These are phyloP conservation scores for Brachyhypopomus gauderio DNA, from an alignment of 2,113 vertebrate genomes.

Conservation along the genomic window DNA sequence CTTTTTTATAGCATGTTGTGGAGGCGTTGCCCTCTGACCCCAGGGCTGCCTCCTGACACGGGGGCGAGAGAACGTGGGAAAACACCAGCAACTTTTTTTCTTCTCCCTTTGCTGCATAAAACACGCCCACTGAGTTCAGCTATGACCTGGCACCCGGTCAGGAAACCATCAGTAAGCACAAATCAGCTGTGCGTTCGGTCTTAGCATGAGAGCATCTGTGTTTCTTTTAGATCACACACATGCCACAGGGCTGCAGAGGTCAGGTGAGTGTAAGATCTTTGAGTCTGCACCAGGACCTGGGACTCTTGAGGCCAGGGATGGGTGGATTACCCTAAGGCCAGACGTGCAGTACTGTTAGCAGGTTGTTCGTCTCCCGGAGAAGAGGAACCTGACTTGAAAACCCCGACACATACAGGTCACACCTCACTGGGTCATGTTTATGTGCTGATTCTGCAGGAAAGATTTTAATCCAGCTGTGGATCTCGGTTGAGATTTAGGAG, in stretches of 20 bases:
- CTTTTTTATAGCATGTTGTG: constrained; percentile 22
- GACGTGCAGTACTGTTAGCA: no score
- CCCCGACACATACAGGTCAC: not conserved
- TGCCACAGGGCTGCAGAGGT: no score
- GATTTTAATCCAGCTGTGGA: no score
- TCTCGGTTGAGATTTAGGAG: constrained; percentile 12
- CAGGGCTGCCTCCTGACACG: not conserved
- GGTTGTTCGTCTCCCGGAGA: no score
- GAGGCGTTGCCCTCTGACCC: constrained; percentile 17
- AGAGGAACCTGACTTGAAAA: no score
- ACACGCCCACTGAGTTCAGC: not conserved
- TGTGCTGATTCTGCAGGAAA: not conserved
- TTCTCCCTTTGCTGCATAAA: constrained; percentile 18
- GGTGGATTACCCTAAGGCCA: no score
- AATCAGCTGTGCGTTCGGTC: not conserved
- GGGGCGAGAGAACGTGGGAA: constrained; percentile 30
- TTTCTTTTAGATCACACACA: no score
- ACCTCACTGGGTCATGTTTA: constrained; percentile 3
- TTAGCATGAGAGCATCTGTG: no score
- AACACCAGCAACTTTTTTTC: constrained; percentile 5
- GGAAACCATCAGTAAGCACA: not conserved
- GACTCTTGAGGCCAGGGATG: no score
- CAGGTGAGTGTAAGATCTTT: no score
- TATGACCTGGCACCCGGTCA: not conserved
- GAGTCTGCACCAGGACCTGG: no score